A percentile compares a stretch with the other conserved stretches of the same genome.
phyloP scores from a whole-genome alignment of 2,113 vertebrate species.

The Murina feae region DNA sequence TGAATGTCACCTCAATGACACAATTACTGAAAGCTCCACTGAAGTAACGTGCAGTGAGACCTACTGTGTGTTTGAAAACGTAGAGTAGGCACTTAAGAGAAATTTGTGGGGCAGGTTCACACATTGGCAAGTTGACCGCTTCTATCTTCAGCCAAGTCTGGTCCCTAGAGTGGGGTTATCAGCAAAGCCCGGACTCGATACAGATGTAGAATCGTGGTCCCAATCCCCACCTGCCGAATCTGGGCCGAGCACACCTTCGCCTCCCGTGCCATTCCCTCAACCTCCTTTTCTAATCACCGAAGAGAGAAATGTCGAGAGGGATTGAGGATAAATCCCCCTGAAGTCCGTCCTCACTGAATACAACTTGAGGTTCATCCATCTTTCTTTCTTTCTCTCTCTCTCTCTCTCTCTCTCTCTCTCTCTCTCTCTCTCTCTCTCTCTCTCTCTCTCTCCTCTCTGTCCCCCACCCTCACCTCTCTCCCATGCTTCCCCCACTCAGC shows the following conservation, averaged over 20 bases:
- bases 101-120: neutral
- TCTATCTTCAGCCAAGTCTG: neutral
- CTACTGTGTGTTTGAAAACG: neutral
- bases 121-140: neutral
- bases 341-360: neutral
- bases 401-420: no score
- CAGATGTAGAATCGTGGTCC: neutral
- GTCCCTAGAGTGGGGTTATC: neutral
- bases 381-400: neutral
- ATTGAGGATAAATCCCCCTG: neutral
- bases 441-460: no score
- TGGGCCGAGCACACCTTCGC: accelerated
- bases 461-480: no score
- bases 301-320: neutral
- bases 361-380: neutral
- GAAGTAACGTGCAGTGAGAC: neutral
- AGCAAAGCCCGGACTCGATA: no score
- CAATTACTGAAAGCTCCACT: neutral
- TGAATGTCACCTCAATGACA: neutral
- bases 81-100: neutral
- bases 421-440: neutral
- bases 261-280: neutral
- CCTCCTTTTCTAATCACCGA: neutral
- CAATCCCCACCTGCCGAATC: accelerated
- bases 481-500: neutral